These are phyloP conservation scores for Malacosoma neustria DNA, from an alignment of 2,888 invertebrate genomes.

Conservation along the genomic window DNA sequence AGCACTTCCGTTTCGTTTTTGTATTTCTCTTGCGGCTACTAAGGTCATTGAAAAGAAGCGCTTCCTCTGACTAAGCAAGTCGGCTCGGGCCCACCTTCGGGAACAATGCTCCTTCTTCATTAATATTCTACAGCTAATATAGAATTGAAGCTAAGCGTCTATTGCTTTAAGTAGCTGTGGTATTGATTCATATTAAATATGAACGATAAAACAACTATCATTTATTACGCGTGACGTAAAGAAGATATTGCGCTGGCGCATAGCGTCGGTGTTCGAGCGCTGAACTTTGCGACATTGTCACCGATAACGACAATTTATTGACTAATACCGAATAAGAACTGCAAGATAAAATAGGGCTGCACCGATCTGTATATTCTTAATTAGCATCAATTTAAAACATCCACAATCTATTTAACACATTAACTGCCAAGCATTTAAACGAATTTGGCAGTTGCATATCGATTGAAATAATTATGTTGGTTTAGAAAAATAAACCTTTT, in stretches of 20 bases:
- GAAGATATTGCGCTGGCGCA: conserved; percentile 26
- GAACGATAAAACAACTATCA: conserved; percentile 48
- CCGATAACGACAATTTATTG: conserved; percentile 48
- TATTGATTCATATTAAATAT: too few relatives aligned
- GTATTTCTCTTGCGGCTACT: conserved; percentile 26
- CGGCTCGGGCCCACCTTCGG: conserved; percentile 28
- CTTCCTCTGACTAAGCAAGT: conserved; percentile 52
- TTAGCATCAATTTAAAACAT: too few relatives aligned
- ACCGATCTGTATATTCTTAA: too few relatives aligned
- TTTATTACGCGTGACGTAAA: conserved; percentile 57
- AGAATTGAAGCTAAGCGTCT: conserved; percentile 1
- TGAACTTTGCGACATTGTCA: conserved; percentile 57
- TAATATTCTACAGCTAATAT: neutral
- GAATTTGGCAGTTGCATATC: too few relatives aligned
- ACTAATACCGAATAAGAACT: conserved; percentile 35
- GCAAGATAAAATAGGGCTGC: conserved; percentile 4
- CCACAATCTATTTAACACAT: too few relatives aligned
- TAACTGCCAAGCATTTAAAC: too few relatives aligned
- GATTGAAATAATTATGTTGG: too few relatives aligned
- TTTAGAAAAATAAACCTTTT: too few relatives aligned
- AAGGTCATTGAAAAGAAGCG: conserved; percentile 25
- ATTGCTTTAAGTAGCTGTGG: too few relatives aligned
- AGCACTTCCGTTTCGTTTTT: conserved; percentile 66
- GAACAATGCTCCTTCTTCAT: conserved; percentile 15
- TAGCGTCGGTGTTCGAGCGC: conserved; percentile 27